phyloP scores from a whole-genome alignment of 2,797 vertebrate species.

The Enteromius anoplus region DNA sequence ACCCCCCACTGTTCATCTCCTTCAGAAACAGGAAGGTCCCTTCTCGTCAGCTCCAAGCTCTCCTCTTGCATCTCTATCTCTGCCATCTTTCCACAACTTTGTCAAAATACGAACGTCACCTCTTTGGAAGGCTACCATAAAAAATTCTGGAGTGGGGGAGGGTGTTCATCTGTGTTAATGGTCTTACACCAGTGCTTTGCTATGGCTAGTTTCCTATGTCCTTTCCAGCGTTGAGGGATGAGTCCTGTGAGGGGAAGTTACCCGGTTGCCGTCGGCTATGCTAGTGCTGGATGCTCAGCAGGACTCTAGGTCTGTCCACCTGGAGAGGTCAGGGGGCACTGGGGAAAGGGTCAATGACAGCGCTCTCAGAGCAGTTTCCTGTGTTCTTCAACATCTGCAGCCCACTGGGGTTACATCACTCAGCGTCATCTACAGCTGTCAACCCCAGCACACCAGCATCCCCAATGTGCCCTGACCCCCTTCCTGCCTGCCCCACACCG shows the following conservation, averaged over 20 bases:
- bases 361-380: constrained; percentile 48
- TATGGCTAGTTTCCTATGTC: constrained; percentile 50
- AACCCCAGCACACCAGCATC: constrained; percentile 52
- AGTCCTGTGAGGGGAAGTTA: constrained; percentile 47
- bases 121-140: constrained; percentile 21
- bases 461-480: constrained; percentile 53
- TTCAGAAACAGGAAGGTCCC: constrained; percentile 45
- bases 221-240: constrained; percentile 40
- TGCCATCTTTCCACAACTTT: constrained; percentile 47
- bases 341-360: constrained; percentile 45
- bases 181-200: constrained; percentile 43
- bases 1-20: constrained; percentile 29
- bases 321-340: constrained; percentile 48
- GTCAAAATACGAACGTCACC: constrained; percentile 29
- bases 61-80: constrained; percentile 42
- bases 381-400: constrained; percentile 58
- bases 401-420: constrained; percentile 60
- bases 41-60: constrained; percentile 36
- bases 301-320: constrained; percentile 54
- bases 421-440: constrained; percentile 57
- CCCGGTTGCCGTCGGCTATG: not conserved
- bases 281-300: constrained; percentile 43
- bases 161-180: constrained; percentile 27
- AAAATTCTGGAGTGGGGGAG: not conserved
- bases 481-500: constrained; percentile 29